Evolutionary conservation across 2,888 invertebrate species (phyloP).

Genomic region (Dryobota labecula): DNA sequence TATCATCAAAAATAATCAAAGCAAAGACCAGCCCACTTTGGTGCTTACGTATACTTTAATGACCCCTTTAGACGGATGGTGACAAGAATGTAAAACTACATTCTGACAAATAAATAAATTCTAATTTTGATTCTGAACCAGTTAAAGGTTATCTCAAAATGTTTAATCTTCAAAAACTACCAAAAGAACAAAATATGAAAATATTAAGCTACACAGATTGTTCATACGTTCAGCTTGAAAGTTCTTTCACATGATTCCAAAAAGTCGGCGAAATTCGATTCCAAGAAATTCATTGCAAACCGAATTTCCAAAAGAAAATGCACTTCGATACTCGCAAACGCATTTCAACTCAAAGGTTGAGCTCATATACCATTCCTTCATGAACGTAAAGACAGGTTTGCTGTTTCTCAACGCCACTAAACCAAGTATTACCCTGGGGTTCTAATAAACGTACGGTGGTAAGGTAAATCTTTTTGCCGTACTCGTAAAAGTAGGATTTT

Average conservation of each 20-base stretch:
- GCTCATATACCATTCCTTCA: slow-evolving; percentile 65
- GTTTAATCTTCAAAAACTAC: background rate
- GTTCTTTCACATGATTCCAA: slow-evolving; percentile 16
- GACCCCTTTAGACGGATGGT: background rate
- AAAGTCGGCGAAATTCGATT: slow-evolving; percentile 16
- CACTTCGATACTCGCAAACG: slow-evolving; percentile 36
- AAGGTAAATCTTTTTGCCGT: slow-evolving; percentile 76
- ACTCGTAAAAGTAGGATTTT: slow-evolving; percentile 77
- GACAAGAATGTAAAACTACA: background rate
- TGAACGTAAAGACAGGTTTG: slow-evolving; percentile 61
- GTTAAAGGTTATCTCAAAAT: background rate
- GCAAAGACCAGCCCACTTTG: too few species aligned
- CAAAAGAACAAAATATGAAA: background rate
- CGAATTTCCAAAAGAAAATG: slow-evolving; percentile 46
- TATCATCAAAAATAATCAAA: too few species aligned
- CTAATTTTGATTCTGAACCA: background rate
- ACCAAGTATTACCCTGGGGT: slow-evolving; percentile 65
- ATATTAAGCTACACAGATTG: background rate
- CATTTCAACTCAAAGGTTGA: slow-evolving; percentile 54
- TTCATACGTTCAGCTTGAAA: background rate
- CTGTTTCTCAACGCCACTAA: slow-evolving; percentile 56
- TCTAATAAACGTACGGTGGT: slow-evolving; percentile 70
- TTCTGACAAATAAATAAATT: background rate
- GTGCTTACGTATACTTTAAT: too few species aligned
- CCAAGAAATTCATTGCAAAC: slow-evolving; percentile 38